phyloP scores from a whole-genome alignment of 2,797 vertebrate species.

The Momotus momota region DNA sequence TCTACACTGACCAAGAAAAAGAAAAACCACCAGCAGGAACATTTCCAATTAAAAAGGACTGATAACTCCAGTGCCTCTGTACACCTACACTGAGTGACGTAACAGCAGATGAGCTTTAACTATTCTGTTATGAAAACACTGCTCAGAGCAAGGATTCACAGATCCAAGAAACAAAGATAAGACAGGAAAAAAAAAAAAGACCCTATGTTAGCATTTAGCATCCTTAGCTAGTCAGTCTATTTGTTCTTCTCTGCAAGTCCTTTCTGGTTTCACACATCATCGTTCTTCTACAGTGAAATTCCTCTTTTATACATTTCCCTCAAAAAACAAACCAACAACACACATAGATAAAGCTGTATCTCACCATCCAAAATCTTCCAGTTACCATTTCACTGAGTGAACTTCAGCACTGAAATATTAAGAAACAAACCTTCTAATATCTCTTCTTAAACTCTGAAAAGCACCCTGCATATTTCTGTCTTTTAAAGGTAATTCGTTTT shows the following conservation, averaged over 20 bases:
- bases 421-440: background rate
- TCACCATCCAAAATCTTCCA: background rate
- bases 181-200: background rate
- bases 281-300: background rate
- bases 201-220: background rate
- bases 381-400: background rate
- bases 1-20: background rate
- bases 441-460: background rate
- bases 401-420: background rate
- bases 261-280: background rate
- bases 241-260: background rate
- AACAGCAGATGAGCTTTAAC: background rate
- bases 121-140: background rate
- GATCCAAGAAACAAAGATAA: constrained; percentile 3
- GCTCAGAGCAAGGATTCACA: background rate
- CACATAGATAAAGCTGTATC: background rate
- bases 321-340: background rate
- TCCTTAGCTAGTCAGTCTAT: background rate
- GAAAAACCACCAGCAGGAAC: background rate
- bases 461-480: background rate
- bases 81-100: background rate
- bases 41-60: background rate
- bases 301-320: background rate
- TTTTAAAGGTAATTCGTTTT: background rate
- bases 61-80: background rate